A percentile compares a stretch with the other conserved stretches of the same genome.
Evolutionary conservation across 37 sponge, comb jelly and placozoan species (phyloP).

Genomic region (Mnemiopsis leidyi): DNA sequence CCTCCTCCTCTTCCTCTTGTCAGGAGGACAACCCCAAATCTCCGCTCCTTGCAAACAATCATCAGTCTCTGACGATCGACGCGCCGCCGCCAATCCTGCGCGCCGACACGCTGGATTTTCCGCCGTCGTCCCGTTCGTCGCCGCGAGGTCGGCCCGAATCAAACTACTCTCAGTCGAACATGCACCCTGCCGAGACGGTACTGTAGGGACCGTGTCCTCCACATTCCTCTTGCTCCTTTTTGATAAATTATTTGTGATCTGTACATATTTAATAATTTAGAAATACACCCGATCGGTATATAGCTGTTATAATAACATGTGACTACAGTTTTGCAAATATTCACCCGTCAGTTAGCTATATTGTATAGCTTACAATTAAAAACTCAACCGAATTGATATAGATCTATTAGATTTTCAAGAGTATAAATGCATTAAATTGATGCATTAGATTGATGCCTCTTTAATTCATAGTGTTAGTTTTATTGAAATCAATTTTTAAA

Average conservation of each 20-base stretch:
- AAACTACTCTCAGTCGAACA: constrained; percentile 29
- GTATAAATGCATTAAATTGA: background rate
- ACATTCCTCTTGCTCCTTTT: background rate
- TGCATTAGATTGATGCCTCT: background rate
- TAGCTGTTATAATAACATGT: background rate
- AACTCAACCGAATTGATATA: background rate
- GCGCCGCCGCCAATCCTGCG: background rate
- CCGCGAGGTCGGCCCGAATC: constrained; percentile 18
- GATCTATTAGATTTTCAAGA: background rate
- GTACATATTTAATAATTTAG: constrained; percentile 31
- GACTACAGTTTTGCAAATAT: background rate
- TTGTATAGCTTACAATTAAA: background rate
- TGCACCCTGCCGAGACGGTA: background rate
- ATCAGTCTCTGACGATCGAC: background rate
- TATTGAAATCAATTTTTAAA: background rate
- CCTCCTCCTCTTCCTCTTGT: background rate
- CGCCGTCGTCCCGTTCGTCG: constrained; percentile 11
- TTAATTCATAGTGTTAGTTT: background rate
- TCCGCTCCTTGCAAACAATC: background rate
- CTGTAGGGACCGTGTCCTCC: background rate
- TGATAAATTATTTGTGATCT: constrained; percentile 63
- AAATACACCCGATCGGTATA: background rate
- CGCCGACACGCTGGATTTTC: constrained; percentile 6
- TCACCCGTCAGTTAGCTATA: background rate
- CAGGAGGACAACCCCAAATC: background rate